Percentiles rank a stretch among this genome's conserved stretches.
These are phyloP conservation scores for Phodopus roborovskii DNA, from an alignment of 2,113 vertebrate species.

Conservation along the genomic window DNA sequence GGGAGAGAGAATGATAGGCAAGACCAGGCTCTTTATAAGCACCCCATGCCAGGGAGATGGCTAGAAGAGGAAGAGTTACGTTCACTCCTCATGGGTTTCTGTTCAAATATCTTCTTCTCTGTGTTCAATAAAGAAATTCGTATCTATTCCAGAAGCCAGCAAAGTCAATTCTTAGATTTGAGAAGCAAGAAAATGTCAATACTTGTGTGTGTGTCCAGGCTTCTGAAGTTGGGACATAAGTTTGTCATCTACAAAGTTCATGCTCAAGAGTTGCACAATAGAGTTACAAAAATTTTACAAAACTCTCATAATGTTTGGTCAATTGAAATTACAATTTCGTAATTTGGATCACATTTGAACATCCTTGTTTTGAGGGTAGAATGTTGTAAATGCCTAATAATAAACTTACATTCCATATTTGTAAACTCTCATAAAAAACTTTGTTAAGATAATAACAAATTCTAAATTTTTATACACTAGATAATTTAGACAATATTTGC, in stretches of 20 bases:
- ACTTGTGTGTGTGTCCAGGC: neutral
- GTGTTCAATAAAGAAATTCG: neutral
- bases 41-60: neutral
- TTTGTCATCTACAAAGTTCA: neutral
- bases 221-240: neutral
- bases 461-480: neutral
- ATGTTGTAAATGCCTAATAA: neutral
- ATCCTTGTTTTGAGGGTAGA: neutral
- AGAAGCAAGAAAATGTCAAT: neutral
- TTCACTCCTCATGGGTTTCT: neutral
- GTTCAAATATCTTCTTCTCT: neutral
- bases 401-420: neutral
- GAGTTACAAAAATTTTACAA: neutral
- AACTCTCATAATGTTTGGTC: neutral
- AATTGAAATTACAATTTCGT: neutral
- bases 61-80: neutral
- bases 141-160: neutral
- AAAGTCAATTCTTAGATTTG: neutral
- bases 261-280: neutral
- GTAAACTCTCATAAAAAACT: neutral
- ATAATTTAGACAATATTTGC: neutral
- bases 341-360: neutral
- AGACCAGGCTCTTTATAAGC: neutral
- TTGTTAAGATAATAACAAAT: neutral
- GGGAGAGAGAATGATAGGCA: accelerated